Evolutionary conservation across 1,140 invertebrate species (phyloP), one percentile per base, ranked within the genome.

Genomic region (Aleiodes sp.): DNA sequence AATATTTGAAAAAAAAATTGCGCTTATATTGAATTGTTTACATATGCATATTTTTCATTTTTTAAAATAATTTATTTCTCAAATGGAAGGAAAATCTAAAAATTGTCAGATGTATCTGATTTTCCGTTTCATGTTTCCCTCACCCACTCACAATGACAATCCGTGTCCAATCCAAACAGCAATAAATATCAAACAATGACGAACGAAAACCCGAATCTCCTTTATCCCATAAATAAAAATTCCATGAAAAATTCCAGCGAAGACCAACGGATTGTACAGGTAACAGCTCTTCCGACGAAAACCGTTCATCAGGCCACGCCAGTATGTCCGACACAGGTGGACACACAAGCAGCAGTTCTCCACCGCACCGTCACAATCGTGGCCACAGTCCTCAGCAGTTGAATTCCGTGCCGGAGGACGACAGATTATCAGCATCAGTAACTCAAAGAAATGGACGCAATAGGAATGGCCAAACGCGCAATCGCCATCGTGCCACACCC

Each of bases 261-360:
- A 88, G 92, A n/a, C 91, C 93, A 72, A 56, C 43, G 29, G 93
- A 94, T 76, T 94, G 92, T 76, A 88, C 88, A 52, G 88, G 88
- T 21, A 93, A 94, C 81, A 95, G 94, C 80, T 95, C 94, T 12
- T 95, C 94, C 2, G 94, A 96, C 83, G 94, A 95, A 82, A 95
- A 94, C 82, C 87, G 94, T 26, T 95, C 94, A 12, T 95, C 94
- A 0, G 94, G 94, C 0, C 94, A 96, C 81, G 94, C 94, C n/a
- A 94, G 93, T 72, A 95, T 96, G 94, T 95, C 94, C 31, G 94
- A 96, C 77, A 92, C 91, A 37, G 92, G 92, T 1, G 92, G 89
- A 14, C 91, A 88, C 70, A 89, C 88, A 63, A 91, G 90, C 64
- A 92, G 90, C 72, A 89, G 87, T 41, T 92, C 91, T 4, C 91